These are phyloP conservation scores for Sialia sialis DNA, from an alignment of 2,113 vertebrate species.

Conservation along the genomic window DNA sequence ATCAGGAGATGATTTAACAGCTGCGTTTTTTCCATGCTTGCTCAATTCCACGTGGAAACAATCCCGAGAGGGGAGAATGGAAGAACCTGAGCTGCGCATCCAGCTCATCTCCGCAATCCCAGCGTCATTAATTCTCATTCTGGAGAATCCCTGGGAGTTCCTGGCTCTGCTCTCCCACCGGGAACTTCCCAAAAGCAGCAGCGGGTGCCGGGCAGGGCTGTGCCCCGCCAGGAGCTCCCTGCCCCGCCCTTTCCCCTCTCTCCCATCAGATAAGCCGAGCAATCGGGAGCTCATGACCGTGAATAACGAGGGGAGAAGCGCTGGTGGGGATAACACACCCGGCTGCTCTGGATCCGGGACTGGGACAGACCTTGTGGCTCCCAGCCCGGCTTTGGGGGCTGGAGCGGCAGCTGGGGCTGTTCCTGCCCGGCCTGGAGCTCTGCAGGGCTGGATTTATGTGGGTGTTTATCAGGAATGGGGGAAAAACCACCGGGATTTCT, in stretches of 20 bases:
- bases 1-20: background rate
- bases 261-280: background rate
- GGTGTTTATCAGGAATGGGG: accelerated
- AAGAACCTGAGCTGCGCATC: background rate
- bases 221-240: background rate
- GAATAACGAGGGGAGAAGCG: background rate
- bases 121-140: background rate
- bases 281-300: background rate
- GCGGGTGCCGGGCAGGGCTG: background rate
- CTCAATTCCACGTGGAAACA: background rate
- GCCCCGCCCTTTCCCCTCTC: background rate
- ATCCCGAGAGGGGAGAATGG: background rate
- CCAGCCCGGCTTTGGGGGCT: background rate
- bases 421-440: background rate
- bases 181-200: background rate
- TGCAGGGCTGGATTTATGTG: background rate
- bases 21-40: background rate
- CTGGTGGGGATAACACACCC: background rate
- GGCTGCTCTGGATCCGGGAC: accelerated
- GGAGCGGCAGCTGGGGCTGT: background rate
- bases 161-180: background rate
- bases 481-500: too few relatives aligned
- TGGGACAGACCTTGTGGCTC: background rate
- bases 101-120: background rate
- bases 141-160: background rate